These are phyloP conservation scores for Sparidentex hasta DNA, from an alignment of 2,797 vertebrate species.

Conservation along the genomic window DNA sequence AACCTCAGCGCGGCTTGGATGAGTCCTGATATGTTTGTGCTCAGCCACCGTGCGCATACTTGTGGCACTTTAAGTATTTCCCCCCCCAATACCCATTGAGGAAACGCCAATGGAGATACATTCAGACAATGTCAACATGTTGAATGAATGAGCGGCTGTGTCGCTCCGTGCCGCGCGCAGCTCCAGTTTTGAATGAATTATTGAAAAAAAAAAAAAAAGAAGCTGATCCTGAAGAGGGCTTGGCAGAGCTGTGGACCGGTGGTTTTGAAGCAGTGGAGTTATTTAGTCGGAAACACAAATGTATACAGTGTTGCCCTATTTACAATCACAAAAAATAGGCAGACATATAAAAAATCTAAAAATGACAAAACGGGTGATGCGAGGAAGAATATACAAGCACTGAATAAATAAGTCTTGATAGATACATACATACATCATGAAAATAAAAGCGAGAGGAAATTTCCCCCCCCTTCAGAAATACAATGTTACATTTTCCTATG, in stretches of 20 bases:
- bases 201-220: constrained; percentile 26
- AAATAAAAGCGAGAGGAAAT: constrained; percentile 67
- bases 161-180: constrained; percentile 62
- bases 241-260: constrained; percentile 73
- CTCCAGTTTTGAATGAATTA: constrained; percentile 76
- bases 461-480: constrained; percentile 48
- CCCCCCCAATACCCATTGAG: constrained; percentile 80
- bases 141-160: constrained; percentile 80
- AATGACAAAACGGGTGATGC: constrained; percentile 76
- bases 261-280: constrained; percentile 83
- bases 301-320: constrained; percentile 82
- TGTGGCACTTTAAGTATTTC: constrained; percentile 80
- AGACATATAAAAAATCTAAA: constrained; percentile 82
- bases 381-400: constrained; percentile 69
- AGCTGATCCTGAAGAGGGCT: constrained; percentile 65
- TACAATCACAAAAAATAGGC: constrained; percentile 78
- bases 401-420: constrained; percentile 85
- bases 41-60: constrained; percentile 73
- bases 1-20: constrained; percentile 74
- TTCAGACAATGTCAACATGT: constrained; percentile 82
- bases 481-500: constrained; percentile 63
- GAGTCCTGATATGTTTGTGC: constrained; percentile 81
- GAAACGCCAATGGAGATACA: constrained; percentile 82
- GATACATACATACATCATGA: constrained; percentile 75
- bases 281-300: constrained; percentile 82